Evolutionary conservation across 2,797 vertebrate species (phyloP).

Genomic region (Aeoliscus strigatus): DNA sequence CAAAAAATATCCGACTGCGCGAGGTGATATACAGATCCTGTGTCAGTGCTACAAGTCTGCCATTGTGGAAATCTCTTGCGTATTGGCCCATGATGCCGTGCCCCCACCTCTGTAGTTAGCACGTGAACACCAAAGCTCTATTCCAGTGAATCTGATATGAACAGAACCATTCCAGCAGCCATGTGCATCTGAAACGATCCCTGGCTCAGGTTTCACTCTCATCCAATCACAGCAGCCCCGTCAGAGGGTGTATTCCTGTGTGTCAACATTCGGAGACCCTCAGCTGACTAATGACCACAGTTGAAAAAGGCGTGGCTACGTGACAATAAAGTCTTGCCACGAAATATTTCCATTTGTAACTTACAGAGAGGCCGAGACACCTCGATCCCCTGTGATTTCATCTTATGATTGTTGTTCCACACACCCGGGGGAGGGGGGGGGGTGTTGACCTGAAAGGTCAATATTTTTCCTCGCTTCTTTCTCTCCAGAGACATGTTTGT

Average conservation of each 20-base stretch:
- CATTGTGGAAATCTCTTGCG: conserved; percentile 7
- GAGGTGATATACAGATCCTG: conserved; percentile 19
- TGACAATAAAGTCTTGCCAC: too few species aligned
- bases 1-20: conserved; percentile 7
- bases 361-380: too few species aligned
- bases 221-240: conserved; percentile 39
- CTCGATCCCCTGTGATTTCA: too few species aligned
- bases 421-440: too few species aligned
- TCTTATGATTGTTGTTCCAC: too few species aligned
- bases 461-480: too few species aligned
- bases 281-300: too few species aligned
- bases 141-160: conserved; percentile 35
- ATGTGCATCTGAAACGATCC: conserved; percentile 33
- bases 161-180: conserved; percentile 40
- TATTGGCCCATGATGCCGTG: conserved; percentile 4
- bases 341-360: too few species aligned
- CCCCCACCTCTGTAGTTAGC: conserved; percentile 21
- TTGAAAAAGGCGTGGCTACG: too few species aligned
- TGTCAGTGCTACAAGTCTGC: conserved; percentile 8
- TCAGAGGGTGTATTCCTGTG: conserved; percentile 8
- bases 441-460: too few species aligned
- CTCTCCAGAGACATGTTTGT: too few species aligned
- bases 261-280: too few species aligned
- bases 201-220: conserved; percentile 57
- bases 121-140: conserved; percentile 54